phyloP scores from a whole-genome alignment of 2,888 invertebrate genomes.

The Orthosia gothica region DNA sequence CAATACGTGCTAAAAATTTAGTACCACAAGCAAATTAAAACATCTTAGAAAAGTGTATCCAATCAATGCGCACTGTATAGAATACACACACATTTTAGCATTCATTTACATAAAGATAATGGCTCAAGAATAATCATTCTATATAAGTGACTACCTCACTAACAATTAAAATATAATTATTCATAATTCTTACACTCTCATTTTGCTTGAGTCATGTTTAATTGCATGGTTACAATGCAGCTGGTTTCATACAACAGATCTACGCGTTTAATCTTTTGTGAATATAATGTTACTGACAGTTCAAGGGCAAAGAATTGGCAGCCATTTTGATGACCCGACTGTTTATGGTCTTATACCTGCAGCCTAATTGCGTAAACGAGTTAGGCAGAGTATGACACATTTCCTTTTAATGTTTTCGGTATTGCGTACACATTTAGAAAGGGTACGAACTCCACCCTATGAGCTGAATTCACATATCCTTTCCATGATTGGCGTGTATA shows the following conservation, averaged over 20 bases:
- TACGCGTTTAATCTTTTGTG: not conserved
- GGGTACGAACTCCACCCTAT: no score
- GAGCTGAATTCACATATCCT: no score
- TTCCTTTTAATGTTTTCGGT: no score
- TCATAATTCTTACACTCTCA: not conserved
- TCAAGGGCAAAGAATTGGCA: not conserved
- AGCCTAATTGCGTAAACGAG: no score
- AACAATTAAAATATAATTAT: slow-evolving; percentile 4
- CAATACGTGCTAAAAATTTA: not conserved
- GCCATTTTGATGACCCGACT: not conserved
- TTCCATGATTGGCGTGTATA: no score
- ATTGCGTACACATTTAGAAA: no score
- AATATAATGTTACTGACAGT: not conserved
- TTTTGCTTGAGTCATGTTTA: slow-evolving; percentile 6
- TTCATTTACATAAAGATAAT: slow-evolving; percentile 12
- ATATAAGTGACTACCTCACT: not conserved
- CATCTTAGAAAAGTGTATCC: not conserved
- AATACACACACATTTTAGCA: not conserved
- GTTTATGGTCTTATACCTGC: no score
- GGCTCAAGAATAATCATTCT: not conserved
- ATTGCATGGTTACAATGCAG: not conserved
- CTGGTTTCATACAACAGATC: not conserved
- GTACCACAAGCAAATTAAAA: not conserved
- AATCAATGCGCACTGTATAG: slow-evolving; percentile 16
- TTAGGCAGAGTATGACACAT: no score